Evolutionary conservation across 2,888 invertebrate species (phyloP), one percentile per base, ranked within the genome.

Genomic region (Philhelius pedissequus): DNA sequence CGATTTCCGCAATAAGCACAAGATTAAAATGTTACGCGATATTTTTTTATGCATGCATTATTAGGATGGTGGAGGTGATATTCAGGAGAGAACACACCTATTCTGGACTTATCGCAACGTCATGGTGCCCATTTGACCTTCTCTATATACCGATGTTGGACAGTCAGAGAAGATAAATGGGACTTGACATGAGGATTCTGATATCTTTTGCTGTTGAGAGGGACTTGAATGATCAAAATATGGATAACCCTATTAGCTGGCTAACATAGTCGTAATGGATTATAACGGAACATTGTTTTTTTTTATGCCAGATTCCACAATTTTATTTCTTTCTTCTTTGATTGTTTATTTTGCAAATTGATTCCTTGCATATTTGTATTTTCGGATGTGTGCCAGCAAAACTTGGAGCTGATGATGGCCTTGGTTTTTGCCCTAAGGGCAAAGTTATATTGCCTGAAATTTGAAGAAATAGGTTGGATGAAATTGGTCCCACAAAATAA

Each of bases 21-120:
- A 84, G 84, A 84, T 84, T 80, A 84, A 84, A 84, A 80, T 84
- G 84, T 84, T 80, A 80, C 70, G 64, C 54, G 60, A 74, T 68
- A 60, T 52, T 30, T 32, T 30, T 18, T 8, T 32, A 60, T 58
- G 13, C 20, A 2, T 4, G 2, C 13, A 22, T 11, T 8, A 43
- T 69, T 43, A 2, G 0, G n/a, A 18, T 1, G 20, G 20, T 5
- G 48, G 48, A 38, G 18, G 22, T 45, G 58, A 69, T n/a, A n/a
- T 18, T 35, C 35, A 27, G 15, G 13, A 62, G n/a, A 54, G 52
- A 68, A 84, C 84, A 80, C 84, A 84, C 84, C 84, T 74, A 79
- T 66, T 45, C 54, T 38, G 9, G 54, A 54, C 11, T 40, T 60
- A 60, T 60, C 15, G 38, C 58, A 54, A 30, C 30, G 35, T 8